phyloP scores from a whole-genome alignment of 2,888 invertebrate species.

The Amphimallon solstitiale region DNA sequence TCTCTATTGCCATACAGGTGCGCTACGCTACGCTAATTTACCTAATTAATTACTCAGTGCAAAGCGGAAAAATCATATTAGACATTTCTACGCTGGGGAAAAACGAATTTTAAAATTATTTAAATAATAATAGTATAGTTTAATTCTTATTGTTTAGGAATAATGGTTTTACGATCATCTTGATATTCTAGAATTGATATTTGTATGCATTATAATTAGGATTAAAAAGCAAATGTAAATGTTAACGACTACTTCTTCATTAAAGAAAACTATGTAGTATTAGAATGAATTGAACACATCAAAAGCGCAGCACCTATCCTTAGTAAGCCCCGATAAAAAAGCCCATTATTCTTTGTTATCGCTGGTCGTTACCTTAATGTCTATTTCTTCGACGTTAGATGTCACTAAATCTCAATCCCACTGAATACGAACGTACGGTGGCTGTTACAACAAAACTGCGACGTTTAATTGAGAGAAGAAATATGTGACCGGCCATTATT shows the following conservation, averaged over 20 bases:
- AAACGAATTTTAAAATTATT: too few relatives aligned
- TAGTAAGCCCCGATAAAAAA: neutral
- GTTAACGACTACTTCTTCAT: neutral
- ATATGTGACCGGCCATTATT: constrained; percentile 32
- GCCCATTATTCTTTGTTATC: neutral
- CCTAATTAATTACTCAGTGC: too few relatives aligned
- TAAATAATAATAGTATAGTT: too few relatives aligned
- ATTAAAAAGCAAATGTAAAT: too few relatives aligned
- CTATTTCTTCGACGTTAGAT: constrained; percentile 15
- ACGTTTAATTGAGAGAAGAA: constrained; percentile 31
- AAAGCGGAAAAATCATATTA: too few relatives aligned
- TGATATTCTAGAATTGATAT: too few relatives aligned
- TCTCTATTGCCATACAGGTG: too few relatives aligned
- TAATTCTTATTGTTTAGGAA: too few relatives aligned
- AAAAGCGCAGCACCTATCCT: neutral
- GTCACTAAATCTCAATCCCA: constrained; percentile 32
- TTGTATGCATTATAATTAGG: too few relatives aligned
- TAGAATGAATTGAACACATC: neutral
- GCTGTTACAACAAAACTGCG: constrained; percentile 4
- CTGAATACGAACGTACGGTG: neutral
- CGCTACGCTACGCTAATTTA: too few relatives aligned
- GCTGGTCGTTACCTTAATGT: constrained; percentile 4
- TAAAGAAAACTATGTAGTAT: neutral
- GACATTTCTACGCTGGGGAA: too few relatives aligned
- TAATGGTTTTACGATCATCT: too few relatives aligned